These are phyloP conservation scores for Halcyon badia DNA, from an alignment of 2,797 vertebrate genomes.

Conservation along the genomic window DNA sequence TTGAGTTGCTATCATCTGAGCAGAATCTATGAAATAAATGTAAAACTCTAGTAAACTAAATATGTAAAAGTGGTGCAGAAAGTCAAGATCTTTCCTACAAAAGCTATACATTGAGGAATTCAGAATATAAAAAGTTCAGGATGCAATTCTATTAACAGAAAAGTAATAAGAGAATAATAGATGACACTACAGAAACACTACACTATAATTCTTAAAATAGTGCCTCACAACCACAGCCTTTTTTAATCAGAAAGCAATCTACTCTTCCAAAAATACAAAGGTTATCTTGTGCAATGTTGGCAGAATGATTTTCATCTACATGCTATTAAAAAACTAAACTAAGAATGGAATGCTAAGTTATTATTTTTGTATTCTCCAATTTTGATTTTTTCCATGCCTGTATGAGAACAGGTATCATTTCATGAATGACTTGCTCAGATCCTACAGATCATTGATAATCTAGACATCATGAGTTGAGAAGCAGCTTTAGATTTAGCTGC, in stretches of 20 bases:
- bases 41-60: neutral
- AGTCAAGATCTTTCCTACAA: neutral
- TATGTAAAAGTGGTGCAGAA: neutral
- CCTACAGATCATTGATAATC: neutral
- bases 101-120: neutral
- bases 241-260: neutral
- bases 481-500: neutral
- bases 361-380: neutral
- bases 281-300: neutral
- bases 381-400: neutral
- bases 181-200: neutral
- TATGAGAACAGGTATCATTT: neutral
- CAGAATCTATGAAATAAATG: neutral
- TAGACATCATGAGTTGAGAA: neutral
- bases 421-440: neutral
- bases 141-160: neutral
- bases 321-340: neutral
- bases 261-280: neutral
- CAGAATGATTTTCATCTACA: neutral
- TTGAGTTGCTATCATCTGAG: rapidly evolving
- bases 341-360: neutral
- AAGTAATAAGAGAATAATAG: neutral
- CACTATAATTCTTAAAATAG: neutral
- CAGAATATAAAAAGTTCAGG: neutral
- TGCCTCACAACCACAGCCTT: neutral